Evolutionary conservation across 2,888 invertebrate genomes (phyloP).

Genomic region (Reticulitermes lucifugus): DNA sequence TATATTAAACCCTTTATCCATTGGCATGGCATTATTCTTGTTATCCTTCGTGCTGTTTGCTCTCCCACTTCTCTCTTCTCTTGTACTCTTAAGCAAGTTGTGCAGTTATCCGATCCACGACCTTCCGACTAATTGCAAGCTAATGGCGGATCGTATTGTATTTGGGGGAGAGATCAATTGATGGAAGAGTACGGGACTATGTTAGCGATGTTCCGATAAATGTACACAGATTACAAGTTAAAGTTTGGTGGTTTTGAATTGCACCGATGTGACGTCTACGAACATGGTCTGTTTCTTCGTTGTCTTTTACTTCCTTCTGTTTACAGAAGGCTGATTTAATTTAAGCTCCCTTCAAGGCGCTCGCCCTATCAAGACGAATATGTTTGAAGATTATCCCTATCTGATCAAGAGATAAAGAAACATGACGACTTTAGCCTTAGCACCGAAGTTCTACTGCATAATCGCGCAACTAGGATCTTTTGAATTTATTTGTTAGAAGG

Average conservation of each 20-base stretch:
- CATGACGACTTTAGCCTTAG: neutral
- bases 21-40: neutral
- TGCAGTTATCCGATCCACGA: constrained; percentile 23
- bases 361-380: neutral
- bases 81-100: neutral
- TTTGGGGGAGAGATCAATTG: neutral
- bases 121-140: constrained; percentile 29
- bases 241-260: neutral
- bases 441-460: neutral
- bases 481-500: too few relatives aligned
- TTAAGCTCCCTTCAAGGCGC: neutral
- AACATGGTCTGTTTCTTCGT: neutral
- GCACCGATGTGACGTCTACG: neutral
- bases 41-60: neutral
- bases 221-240: constrained; percentile 23
- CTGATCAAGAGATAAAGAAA: neutral
- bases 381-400: neutral
- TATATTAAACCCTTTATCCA: neutral
- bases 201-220: constrained; percentile 20
- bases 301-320: neutral
- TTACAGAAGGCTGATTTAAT: neutral
- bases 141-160: constrained; percentile 1
- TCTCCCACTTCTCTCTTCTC: neutral
- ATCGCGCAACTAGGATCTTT: neutral
- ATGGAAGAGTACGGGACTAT: constrained; percentile 24